Conservation (phyloP, 2,888 invertebrate species). For the Endomychus coccineus region DNA sequence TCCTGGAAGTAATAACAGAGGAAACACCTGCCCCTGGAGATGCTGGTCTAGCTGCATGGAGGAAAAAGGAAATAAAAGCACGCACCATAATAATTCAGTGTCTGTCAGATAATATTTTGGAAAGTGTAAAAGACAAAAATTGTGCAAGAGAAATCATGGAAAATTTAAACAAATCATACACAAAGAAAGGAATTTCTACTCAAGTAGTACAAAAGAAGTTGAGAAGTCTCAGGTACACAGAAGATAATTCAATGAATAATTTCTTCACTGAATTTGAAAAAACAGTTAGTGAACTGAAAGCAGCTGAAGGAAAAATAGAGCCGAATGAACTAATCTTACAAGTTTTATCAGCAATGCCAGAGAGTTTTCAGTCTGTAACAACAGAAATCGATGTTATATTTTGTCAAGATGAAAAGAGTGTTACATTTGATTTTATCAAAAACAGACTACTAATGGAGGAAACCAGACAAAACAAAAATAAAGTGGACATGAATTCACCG, state of each 20-base stretch:
- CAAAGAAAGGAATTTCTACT: slow-evolving; percentile 12
- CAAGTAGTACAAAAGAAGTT: slow-evolving; percentile 13
- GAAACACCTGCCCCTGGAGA: slow-evolving; percentile 1
- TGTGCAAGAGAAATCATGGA: slow-evolving; percentile 14
- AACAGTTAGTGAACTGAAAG: slow-evolving; percentile 13
- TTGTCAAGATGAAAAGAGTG: slow-evolving; percentile 6
- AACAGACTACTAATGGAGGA: slow-evolving; percentile 11
- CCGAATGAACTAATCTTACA: background rate
- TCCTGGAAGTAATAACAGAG: slow-evolving; percentile 12
- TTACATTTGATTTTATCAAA: slow-evolving; percentile 11
- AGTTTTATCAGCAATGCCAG: background rate
- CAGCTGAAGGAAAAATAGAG: slow-evolving; percentile 7
- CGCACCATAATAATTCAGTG: slow-evolving; percentile 15
- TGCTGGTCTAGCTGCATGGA: slow-evolving; percentile 5
- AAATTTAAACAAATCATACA: slow-evolving; percentile 7
- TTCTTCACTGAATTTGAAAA: slow-evolving; percentile 16
- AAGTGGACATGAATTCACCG: too few relatives aligned
- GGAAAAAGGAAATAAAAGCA: slow-evolving; percentile 14
- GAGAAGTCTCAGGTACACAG: slow-evolving; percentile 10
- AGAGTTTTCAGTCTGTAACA: slow-evolving; percentile 7
- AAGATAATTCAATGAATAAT: slow-evolving; percentile 2
- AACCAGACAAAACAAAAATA: slow-evolving; percentile 8
- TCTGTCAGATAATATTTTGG: slow-evolving; percentile 16
- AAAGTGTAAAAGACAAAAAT: slow-evolving; percentile 12
- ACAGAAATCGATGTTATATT: slow-evolving; percentile 13